Evolutionary conservation across 1,140 invertebrate genomes (phyloP).

Genomic region (Drosophila gunungcola): DNA sequence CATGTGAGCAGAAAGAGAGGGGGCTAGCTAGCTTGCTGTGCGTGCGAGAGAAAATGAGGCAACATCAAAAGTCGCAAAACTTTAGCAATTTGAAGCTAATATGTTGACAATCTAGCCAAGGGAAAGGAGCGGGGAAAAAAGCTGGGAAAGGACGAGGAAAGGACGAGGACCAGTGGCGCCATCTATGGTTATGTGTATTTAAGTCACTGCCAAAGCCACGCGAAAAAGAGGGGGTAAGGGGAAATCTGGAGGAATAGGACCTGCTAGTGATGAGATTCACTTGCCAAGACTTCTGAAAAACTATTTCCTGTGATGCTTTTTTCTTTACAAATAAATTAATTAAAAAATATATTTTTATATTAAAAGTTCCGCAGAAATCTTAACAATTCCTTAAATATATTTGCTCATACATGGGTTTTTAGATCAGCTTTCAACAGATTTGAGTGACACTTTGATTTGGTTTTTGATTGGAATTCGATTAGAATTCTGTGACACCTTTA

Average conservation of each 20-base stretch:
- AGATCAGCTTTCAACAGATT: no score
- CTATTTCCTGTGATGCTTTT: not conserved
- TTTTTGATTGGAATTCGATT: no score
- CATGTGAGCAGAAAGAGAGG: not conserved
- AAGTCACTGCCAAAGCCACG: slow-evolving; percentile 73
- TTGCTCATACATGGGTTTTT: no score
- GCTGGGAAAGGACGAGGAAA: not conserved
- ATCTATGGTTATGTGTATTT: slow-evolving; percentile 76
- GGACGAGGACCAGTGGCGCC: slow-evolving; percentile 57
- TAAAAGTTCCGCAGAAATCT: no score
- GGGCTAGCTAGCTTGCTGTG: slow-evolving; percentile 22
- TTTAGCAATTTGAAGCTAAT: slow-evolving; percentile 83
- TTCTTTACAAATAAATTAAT: no score
- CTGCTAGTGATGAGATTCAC: slow-evolving; percentile 37
- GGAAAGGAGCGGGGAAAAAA: not conserved
- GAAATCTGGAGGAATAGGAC: not conserved
- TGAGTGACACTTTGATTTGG: no score
- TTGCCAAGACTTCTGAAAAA: not conserved
- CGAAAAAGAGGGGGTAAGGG: not conserved
- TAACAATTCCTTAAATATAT: no score
- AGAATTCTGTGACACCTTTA: no score
- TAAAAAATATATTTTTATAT: no score
- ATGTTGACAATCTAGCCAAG: slow-evolving; percentile 78
- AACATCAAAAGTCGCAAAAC: slow-evolving; percentile 80
- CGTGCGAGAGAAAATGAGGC: slow-evolving; percentile 71